Evolutionary conservation across 2,888 invertebrate species (phyloP).

Genomic region (Ashinkailepas kermadecensis): DNA sequence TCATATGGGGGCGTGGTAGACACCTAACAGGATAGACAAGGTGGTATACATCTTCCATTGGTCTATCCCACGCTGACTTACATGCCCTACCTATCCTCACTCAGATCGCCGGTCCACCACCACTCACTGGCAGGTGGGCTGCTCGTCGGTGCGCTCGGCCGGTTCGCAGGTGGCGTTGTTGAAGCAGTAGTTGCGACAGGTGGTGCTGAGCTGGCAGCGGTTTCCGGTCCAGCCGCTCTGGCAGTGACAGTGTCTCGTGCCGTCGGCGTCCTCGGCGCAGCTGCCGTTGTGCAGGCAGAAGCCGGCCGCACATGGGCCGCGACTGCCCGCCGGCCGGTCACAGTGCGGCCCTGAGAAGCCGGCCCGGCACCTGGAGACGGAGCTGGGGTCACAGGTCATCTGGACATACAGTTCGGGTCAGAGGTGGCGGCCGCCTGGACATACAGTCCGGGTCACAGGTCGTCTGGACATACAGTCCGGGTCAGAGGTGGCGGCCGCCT

Average conservation of each 20-base stretch:
- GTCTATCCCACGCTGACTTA: too few species aligned
- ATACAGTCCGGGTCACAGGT: too few species aligned
- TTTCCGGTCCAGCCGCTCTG: slow-evolving; percentile 51
- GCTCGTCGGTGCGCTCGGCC: slow-evolving; percentile 40
- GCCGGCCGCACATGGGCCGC: slow-evolving; percentile 43
- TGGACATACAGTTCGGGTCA: not conserved
- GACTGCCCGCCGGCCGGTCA: slow-evolving; percentile 44
- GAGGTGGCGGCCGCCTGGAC: too few species aligned
- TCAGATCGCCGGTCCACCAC: not conserved
- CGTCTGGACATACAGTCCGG: too few species aligned
- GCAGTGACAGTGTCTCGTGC: slow-evolving; percentile 41
- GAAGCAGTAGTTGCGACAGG: slow-evolving; percentile 48
- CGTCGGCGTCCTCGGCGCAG: slow-evolving; percentile 44
- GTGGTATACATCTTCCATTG: too few species aligned
- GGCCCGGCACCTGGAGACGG: slow-evolving; percentile 25
- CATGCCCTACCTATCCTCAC: too few species aligned
- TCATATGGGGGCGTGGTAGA: too few species aligned
- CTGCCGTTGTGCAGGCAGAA: slow-evolving; percentile 53
- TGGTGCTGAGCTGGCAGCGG: slow-evolving; percentile 48
- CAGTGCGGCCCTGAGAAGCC: slow-evolving; percentile 25
- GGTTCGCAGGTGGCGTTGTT: slow-evolving; percentile 50
- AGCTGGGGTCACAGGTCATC: not conserved
- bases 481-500: too few species aligned
- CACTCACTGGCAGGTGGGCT: slow-evolving; percentile 44
- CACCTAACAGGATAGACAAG: too few species aligned